Conservation (phyloP, 1,140 invertebrate species). For the Tetranychus urticae region DNA sequence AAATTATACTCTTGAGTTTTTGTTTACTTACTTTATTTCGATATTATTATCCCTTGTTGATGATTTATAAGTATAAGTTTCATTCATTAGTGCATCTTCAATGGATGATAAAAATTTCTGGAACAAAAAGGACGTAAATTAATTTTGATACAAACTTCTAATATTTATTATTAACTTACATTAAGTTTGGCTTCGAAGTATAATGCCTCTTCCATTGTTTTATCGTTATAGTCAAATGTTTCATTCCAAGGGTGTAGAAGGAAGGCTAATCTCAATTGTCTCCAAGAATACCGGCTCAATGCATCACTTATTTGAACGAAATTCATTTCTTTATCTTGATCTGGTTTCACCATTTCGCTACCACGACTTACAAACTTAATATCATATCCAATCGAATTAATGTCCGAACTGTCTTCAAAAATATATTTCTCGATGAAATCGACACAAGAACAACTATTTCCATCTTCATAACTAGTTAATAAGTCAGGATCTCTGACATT, state of each 20-base stretch:
- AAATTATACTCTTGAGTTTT: neutral
- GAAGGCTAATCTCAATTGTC: constrained; percentile 79
- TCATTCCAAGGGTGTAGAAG: constrained; percentile 94
- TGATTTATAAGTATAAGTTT: neutral
- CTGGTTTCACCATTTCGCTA: constrained; percentile 93
- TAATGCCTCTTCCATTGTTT: constrained; percentile 82
- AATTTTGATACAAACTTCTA: constrained; percentile 42
- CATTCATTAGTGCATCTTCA: neutral
- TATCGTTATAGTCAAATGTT: constrained; percentile 82
- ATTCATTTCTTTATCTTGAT: constrained; percentile 72
- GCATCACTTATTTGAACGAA: constrained; percentile 93
- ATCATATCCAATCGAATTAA: constrained; percentile 93
- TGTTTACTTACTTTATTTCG: no score
- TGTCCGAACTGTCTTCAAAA: constrained; percentile 68
- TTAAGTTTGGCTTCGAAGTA: constrained; percentile 62
- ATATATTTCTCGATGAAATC: constrained; percentile 75
- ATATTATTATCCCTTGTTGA: neutral
- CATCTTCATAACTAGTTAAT: constrained; percentile 89
- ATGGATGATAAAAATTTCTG: constrained; percentile 46
- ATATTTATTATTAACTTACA: constrained; percentile 21
- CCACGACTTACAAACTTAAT: constrained; percentile 99
- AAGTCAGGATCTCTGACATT: constrained; percentile 82
- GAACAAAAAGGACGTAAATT: constrained; percentile 40
- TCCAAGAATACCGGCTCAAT: constrained; percentile 51
- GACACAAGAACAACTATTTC: constrained; percentile 48